Evolutionary conservation across 1,140 invertebrate species (phyloP), one percentile per base, ranked within the genome.

Genomic region (Trissolcus basalis): DNA sequence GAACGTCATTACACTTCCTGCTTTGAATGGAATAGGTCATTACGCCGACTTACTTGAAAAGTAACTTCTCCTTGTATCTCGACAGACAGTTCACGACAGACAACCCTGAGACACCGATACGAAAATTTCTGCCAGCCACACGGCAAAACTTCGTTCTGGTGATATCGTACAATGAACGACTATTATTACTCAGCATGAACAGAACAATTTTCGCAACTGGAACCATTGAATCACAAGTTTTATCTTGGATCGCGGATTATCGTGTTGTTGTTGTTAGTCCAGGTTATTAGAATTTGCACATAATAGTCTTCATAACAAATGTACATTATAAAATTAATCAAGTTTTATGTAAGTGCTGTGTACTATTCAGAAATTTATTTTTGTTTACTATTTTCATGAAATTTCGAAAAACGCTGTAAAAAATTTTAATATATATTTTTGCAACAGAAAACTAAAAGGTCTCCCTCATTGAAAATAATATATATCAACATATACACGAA

Each of bases 1-100:
- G 53, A 14, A 53, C 61, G 80, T 81, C 80, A 77, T 83, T 81
- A 82, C 71, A 77, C 68, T 84, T 82, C 68, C 81, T 78, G 81
- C 48, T 81, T 63, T 80, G 83, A 84, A 84, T 81, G 77, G 81
- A 63, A 53, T 73, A 65, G 72, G 59, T 63, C 71, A 82, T 83
- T 81, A 83, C 61, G 48, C 48, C 45, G 77, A 78, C 82, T 82
- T 82, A 82, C 75, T 72, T 55, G 59, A 77, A 32, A 65, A 69
- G 51, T 43, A 72, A 45, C 69, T 64, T 55, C 59, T 51, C 60
- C 32, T 61, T 65, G 69, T 73, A 78, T 78, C 69, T 55, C 39
- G 41, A 43, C 59, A 49, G 69, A 68, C 67, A 70, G 51, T 65
- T 70, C 15, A 53, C 59, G 15, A 44, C 58, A 19, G 55, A 61